Evolutionary conservation across 2,888 invertebrate species (phyloP), one percentile per base, ranked within the genome.

Genomic region (Pemphredon lugubris): DNA sequence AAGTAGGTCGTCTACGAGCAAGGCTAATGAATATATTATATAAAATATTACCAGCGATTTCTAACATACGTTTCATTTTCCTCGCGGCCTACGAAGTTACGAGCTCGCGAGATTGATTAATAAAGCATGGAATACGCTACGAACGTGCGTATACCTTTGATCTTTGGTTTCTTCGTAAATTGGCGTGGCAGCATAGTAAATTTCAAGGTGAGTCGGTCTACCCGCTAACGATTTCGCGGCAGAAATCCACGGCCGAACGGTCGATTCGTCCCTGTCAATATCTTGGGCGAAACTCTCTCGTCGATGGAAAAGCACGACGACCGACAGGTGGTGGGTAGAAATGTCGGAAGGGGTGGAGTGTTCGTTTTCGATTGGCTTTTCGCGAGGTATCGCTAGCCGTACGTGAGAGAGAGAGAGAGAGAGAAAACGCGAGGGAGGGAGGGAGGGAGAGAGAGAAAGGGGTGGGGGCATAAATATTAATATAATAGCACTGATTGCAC

Each of bases 401-500:
- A 47, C 32, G 51, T 37, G 32, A 9, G 2, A 47, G 21, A 45
- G 59, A 34, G 57, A 54, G 39, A 39, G 44, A 59, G 21, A n/a
- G 34, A 18, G 18, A 5, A 40, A 13, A 16, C 14, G 32, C 9
- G 16, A 6, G 50, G 11, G 34, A 55, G 58, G 7, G 39, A 21
- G 13, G 23, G 16, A n/a, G 39, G 18, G 16, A 5, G 4, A 11
- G 11, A 26, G 37, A 42, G 40, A 30, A 44, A 50, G 20, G 44
- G 50, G 44, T 16, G 69, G 59, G 61, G 58, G 75, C 82, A 84
- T 85, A 85, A 85, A 85, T 85, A 85, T 85, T 84, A 84, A 85
- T 85, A 85, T 84, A 85, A 85, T 83, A 82, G 83, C 82, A 75
- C 82, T 84, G 84, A 85, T 85, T 85, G 85, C 85, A 79, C 78